Conservation (phyloP, 1,140 invertebrate species). For the Lucilia sericata region DNA sequence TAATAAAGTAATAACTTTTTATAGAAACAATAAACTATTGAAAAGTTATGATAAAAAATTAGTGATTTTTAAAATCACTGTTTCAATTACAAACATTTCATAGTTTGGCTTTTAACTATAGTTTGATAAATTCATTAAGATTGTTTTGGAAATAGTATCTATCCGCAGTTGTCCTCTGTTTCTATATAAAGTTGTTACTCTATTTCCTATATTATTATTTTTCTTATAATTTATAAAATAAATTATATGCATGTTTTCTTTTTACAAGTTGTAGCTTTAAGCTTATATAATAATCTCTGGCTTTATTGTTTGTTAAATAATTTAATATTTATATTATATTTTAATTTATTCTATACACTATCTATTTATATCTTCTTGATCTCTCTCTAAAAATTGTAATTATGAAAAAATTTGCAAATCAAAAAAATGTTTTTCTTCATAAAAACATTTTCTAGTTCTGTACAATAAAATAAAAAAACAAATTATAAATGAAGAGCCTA, state of each 20-base stretch:
- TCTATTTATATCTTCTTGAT: slow-evolving; percentile 26
- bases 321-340: neutral
- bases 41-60: too few species aligned
- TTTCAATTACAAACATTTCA: too few species aligned
- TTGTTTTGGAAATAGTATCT: too few species aligned
- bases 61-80: too few species aligned
- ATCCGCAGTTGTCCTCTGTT: too few species aligned
- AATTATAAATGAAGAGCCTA: neutral
- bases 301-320: slow-evolving; percentile 33
- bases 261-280: slow-evolving; percentile 41
- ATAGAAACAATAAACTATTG: too few species aligned
- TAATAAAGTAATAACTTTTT: too few species aligned
- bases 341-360: slow-evolving; percentile 35
- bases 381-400: slow-evolving; percentile 35
- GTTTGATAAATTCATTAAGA: too few species aligned
- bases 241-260: neutral
- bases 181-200: neutral
- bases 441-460: slow-evolving; percentile 28
- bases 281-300: slow-evolving; percentile 45
- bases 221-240: slow-evolving; percentile 20
- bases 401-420: slow-evolving; percentile 10
- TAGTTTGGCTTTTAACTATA: too few species aligned
- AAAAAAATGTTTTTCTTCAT: neutral
- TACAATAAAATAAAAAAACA: slow-evolving; percentile 13
- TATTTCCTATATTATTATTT: neutral